Percentiles rank a stretch among this genome's conserved stretches.
phyloP scores from a whole-genome alignment of 2,888 invertebrate species.

The Acleris holmiana region DNA sequence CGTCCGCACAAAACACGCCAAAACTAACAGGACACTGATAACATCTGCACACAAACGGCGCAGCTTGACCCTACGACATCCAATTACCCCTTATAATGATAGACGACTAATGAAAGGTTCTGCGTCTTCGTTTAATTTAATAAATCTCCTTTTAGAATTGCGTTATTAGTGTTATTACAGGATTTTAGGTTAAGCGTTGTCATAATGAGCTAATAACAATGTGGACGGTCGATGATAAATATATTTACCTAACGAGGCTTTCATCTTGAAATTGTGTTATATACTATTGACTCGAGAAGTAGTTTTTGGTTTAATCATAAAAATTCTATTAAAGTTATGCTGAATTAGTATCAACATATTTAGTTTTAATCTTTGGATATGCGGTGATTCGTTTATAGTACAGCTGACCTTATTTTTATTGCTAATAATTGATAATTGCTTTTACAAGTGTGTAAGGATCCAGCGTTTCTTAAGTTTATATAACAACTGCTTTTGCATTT shows the following conservation, averaged over 20 bases:
- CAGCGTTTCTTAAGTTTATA: no score
- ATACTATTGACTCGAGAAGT: no score
- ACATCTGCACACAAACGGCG: conserved; percentile 29
- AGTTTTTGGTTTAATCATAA: no score
- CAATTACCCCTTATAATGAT: conserved; percentile 51
- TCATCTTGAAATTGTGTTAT: neutral
- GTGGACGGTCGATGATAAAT: conserved; percentile 2
- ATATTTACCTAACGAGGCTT: conserved; percentile 8
- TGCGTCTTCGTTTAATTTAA: conserved; percentile 50
- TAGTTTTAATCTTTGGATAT: neutral
- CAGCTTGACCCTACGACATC: conserved; percentile 51
- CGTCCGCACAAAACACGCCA: conserved; percentile 33
- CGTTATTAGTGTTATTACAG: conserved; percentile 48
- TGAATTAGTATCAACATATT: no score
- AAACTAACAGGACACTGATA: conserved; percentile 33
- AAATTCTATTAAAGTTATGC: neutral
- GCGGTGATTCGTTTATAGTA: no score
- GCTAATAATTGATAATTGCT: no score
- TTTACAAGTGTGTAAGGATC: no score
- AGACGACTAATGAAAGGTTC: conserved; percentile 50
- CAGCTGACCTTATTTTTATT: no score
- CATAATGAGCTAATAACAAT: conserved; percentile 25
- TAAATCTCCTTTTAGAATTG: conserved; percentile 51
- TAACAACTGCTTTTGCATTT: no score
- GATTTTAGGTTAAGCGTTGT: conserved; percentile 59